A percentile compares a stretch with the other conserved stretches of the same genome.
Conservation (phyloP, 2,888 invertebrate species). For the Noctua fimbriata region DNA sequence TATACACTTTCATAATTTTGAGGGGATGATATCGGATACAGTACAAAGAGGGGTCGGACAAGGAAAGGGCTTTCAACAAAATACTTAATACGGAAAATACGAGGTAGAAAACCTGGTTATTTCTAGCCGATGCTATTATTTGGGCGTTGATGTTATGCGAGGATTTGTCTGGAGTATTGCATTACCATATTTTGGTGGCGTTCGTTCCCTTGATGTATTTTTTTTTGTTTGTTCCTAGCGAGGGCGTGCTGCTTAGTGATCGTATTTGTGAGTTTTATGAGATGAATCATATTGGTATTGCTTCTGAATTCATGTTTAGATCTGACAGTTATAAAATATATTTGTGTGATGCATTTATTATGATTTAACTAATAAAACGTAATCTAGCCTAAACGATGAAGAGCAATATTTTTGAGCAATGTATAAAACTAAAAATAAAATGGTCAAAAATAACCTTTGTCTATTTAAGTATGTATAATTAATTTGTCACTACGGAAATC, state of each 20-base stretch:
- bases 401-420: not conserved
- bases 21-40: slow-evolving; percentile 88
- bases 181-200: slow-evolving; percentile 72
- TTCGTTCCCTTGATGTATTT: slow-evolving; percentile 46
- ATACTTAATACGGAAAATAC: slow-evolving; percentile 88
- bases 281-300: not conserved
- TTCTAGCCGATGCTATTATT: slow-evolving; percentile 77
- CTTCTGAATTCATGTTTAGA: not conserved
- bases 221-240: slow-evolving; percentile 34
- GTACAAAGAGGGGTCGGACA: slow-evolving; percentile 81
- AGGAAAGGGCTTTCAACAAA: slow-evolving; percentile 86
- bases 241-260: slow-evolving; percentile 4
- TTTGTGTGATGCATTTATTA: not conserved
- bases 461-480: not conserved
- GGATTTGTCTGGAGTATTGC: slow-evolving; percentile 73
- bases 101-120: slow-evolving; percentile 85
- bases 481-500: slow-evolving; percentile 4
- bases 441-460: not conserved
- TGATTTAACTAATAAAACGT: not conserved
- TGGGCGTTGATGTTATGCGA: slow-evolving; percentile 70
- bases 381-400: not conserved
- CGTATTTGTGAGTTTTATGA: slow-evolving; percentile 15
- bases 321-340: not conserved
- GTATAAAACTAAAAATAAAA: not conserved
- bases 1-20: slow-evolving; percentile 90